A percentile compares a stretch with the other conserved stretches of the same genome.
Conservation (phyloP, 1,140 invertebrate genomes). For the Elysia chlorotica region DNA sequence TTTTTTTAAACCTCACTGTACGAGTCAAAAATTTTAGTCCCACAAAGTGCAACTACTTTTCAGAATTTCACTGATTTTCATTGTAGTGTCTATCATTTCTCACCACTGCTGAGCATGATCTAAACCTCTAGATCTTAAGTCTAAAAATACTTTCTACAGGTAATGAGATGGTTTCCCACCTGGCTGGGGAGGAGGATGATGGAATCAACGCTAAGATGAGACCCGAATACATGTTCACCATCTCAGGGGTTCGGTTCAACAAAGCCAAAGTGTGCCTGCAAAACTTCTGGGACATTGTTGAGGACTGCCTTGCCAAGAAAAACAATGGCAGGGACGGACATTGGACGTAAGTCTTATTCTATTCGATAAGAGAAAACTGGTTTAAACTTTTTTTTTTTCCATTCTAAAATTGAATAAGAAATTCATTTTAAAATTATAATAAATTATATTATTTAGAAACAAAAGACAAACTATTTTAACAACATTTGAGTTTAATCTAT, state of each 20-base stretch:
- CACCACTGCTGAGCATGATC: no score
- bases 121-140: not conserved
- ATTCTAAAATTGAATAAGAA: not conserved
- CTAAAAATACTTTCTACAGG: slow-evolving; percentile 19
- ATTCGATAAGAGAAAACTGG: no score
- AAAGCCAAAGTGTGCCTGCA: slow-evolving; percentile 32
- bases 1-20: not conserved
- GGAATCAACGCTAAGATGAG: slow-evolving; percentile 29
- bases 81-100: no score
- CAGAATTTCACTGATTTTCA: no score
- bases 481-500: no score
- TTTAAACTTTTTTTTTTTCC: not conserved
- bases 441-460: no score
- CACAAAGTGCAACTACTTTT: no score
- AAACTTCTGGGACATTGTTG: slow-evolving; percentile 31
- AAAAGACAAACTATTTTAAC: no score
- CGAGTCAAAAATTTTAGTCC: no score
- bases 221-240: slow-evolving; percentile 29
- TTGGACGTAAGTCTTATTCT: slow-evolving; percentile 27
- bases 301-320: slow-evolving; percentile 22
- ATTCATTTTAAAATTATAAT: not conserved
- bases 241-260: slow-evolving; percentile 31
- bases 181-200: slow-evolving; percentile 35
- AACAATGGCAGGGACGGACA: slow-evolving; percentile 33
- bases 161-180: slow-evolving; percentile 28